These are phyloP conservation scores for Sebastolobus altivelis DNA, from an alignment of 2,797 vertebrate genomes.

Conservation along the genomic window DNA sequence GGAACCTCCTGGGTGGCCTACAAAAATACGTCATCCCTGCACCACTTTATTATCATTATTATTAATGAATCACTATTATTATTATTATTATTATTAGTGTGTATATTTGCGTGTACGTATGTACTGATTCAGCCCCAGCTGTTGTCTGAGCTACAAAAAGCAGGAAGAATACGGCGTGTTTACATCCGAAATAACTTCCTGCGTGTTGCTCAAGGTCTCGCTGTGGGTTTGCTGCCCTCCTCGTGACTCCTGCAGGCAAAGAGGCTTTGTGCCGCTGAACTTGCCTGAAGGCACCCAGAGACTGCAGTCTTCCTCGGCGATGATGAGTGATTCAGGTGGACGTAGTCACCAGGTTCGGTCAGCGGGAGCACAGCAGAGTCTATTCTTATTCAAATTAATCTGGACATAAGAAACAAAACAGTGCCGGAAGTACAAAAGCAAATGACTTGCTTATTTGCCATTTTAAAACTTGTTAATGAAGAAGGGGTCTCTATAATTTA, in stretches of 20 bases:
- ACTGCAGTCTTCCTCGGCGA: slow-evolving; percentile 3
- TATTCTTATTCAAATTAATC: neutral
- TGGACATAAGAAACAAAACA: neutral
- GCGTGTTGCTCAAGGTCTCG: slow-evolving; percentile 50
- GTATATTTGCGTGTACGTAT: neutral
- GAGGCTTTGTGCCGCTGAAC: slow-evolving; percentile 10
- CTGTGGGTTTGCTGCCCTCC: slow-evolving; percentile 23
- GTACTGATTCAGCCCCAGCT: neutral
- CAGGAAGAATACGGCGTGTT: slow-evolving; percentile 39
- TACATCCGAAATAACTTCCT: slow-evolving; percentile 59
- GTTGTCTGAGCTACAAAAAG: slow-evolving; percentile 23
- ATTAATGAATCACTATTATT: too few relatives aligned
- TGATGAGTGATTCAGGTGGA: slow-evolving; percentile 29
- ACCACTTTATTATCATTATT: too few relatives aligned
- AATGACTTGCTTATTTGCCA: neutral
- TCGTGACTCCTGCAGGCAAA: slow-evolving; percentile 27
- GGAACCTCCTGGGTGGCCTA: too few relatives aligned
- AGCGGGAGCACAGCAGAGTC: neutral
- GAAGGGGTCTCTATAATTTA: neutral
- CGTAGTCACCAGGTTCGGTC: neutral
- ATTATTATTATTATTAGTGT: neutral
- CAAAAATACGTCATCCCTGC: too few relatives aligned
- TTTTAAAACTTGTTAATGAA: slow-evolving; percentile 5
- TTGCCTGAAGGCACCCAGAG: slow-evolving; percentile 18
- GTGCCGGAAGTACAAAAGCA: neutral